Evolutionary conservation across 2,888 invertebrate species (phyloP).

Genomic region (Amphipoea lucens): DNA sequence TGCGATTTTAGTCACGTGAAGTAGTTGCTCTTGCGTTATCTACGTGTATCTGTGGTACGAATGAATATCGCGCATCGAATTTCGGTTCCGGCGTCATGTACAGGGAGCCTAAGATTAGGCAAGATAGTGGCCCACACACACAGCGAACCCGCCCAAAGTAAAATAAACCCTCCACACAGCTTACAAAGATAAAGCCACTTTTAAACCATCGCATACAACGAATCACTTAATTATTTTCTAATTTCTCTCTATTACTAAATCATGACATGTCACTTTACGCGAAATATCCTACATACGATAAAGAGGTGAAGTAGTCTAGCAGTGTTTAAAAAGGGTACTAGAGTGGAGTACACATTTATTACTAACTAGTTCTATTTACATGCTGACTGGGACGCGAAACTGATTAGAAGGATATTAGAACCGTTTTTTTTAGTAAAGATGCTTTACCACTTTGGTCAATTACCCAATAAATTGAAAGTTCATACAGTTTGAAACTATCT

Average conservation of each 20-base stretch:
- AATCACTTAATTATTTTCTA: background rate
- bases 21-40: no score
- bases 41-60: no score
- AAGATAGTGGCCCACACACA: background rate
- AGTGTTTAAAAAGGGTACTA: conserved; percentile 64
- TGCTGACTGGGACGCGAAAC: conserved; percentile 45
- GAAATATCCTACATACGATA: conserved; percentile 59
- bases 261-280: conserved; percentile 48
- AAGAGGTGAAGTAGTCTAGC: conserved; percentile 69
- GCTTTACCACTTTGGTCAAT: no score
- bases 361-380: conserved; percentile 66
- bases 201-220: background rate
- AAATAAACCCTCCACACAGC: background rate
- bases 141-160: background rate
- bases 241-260: conserved; percentile 13
- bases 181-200: background rate
- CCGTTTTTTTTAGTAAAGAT: background rate
- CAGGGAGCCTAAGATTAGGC: background rate
- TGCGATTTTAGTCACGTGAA: no score
- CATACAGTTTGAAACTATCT: no score
- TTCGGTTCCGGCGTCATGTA: background rate
- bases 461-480: no score
- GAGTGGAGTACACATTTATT: conserved; percentile 59
- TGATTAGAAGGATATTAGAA: background rate
- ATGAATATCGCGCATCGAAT: no score